Base-by-base conservation (phyloP, 2,113 vertebrate species). In the Gasterosteus aculeatus region DNA sequence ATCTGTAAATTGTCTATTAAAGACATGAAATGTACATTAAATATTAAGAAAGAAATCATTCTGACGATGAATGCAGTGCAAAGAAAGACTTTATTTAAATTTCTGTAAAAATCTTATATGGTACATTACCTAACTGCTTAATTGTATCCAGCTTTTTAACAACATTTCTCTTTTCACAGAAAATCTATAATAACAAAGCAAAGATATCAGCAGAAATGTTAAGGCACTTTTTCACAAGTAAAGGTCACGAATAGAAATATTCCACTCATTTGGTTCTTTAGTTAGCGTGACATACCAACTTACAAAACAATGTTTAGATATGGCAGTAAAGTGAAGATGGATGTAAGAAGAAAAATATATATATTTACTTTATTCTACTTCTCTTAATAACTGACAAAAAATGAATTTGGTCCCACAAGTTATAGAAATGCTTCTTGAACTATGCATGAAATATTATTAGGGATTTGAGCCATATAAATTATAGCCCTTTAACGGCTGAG, bases 201-300 rank as follows among this genome's bases (percentile, higher is more conserved):
- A 91, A 88, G 38, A 82, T 64, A 90, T 85, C 86, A 88, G 82
- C 88, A 87, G 82, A 91, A 88, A 87, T 82, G 87, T 92, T 90
- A 94, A 94, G 94, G 94, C 94, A 94, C 93, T 93, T 94, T 72
- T 84, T 91, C 73, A 71, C 80, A 81, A 80, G 75, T 82, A 62
- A 86, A 86, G 82, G 83, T 81, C 77, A 90, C 83, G 84, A 62
- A 81, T 75, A 79, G 62, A 91, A 84, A 80, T 67, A 26, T 71
- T 80, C 84, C 69, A 75, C 67, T 87, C 77, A 71, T 93, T 91
- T 92, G 90, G 88, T 88, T 90, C 72, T 85, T 87, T 77, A 86
- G 86, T 85, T 80, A 87, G 60, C 66, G 64, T 35, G 66, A 85
- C 35, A 72, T 35, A 80, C 44, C 7, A 61, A 69, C 59, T 80